Conservation (phyloP, 2,113 vertebrate genomes). For the Struthio camelus region DNA sequence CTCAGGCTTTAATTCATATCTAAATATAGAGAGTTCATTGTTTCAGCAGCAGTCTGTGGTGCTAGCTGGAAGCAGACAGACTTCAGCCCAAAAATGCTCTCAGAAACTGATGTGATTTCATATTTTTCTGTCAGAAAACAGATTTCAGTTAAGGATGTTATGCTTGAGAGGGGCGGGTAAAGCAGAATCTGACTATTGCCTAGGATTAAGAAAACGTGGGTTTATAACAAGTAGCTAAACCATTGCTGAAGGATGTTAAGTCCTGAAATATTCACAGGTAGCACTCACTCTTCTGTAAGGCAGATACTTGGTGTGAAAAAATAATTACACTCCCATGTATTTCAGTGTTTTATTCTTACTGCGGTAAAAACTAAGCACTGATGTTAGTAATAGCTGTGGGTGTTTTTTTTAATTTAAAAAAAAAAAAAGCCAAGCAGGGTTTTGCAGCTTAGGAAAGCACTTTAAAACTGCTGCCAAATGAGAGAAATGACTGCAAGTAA, state of each 20-base stretch:
- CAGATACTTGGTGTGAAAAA: background rate
- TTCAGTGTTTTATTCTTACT: background rate
- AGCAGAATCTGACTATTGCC: background rate
- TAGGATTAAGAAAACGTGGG: background rate
- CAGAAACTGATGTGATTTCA: background rate
- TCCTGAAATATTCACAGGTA: background rate
- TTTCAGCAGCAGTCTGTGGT: background rate
- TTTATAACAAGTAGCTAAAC: background rate
- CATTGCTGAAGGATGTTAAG: background rate
- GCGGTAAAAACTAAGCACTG: background rate
- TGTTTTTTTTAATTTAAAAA: background rate
- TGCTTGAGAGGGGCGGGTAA: background rate
- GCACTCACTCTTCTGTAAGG: background rate
- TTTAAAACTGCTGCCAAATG: background rate
- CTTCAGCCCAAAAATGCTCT: rapidly evolving
- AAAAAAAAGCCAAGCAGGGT: background rate
- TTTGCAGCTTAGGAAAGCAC: background rate
- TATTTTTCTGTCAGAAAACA: background rate
- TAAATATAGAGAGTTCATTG: background rate
- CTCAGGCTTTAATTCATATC: background rate
- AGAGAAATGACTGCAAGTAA: background rate
- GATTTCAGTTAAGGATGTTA: background rate
- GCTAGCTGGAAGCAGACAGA: background rate
- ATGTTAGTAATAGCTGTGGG: background rate
- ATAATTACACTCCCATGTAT: rapidly evolving